These are phyloP conservation scores for Anneissia japonica DNA, from an alignment of 35 echinoderm and acorn worm species.

Conservation along the genomic window DNA sequence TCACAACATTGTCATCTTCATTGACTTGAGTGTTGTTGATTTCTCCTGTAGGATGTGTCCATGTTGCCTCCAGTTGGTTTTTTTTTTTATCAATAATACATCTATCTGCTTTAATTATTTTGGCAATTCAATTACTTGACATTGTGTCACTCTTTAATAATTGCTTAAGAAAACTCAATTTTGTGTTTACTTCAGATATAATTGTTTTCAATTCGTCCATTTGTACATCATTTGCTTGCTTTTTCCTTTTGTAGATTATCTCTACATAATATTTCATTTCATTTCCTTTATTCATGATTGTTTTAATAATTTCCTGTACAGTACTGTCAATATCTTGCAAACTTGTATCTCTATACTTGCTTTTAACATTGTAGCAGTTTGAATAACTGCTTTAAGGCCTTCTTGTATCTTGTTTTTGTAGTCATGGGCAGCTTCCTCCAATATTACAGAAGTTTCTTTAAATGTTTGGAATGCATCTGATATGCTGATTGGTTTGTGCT, in stretches of 20 bases:
- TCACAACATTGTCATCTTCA: background rate
- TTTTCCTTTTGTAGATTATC: background rate
- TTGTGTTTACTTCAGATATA: background rate
- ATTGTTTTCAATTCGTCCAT: background rate
- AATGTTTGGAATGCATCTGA: too few species aligned
- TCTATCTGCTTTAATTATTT: background rate
- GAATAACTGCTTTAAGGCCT: too few species aligned
- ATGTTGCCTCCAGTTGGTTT: background rate
- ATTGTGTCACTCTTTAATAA: background rate
- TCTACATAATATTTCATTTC: background rate
- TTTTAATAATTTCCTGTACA: background rate
- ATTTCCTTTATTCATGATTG: background rate
- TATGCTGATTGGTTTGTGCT: too few species aligned
- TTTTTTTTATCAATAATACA: background rate
- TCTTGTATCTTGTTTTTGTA: too few species aligned
- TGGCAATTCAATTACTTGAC: background rate
- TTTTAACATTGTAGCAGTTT: background rate
- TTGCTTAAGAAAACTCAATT: background rate
- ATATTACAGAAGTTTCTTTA: too few species aligned
- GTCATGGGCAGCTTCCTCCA: too few species aligned
- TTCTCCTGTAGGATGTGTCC: background rate
- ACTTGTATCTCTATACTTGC: background rate
- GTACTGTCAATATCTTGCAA: background rate
- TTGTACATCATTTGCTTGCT: background rate
- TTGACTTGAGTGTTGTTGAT: background rate